phyloP scores from a whole-genome alignment of 2,888 invertebrate species.

The Furcula furcula region DNA sequence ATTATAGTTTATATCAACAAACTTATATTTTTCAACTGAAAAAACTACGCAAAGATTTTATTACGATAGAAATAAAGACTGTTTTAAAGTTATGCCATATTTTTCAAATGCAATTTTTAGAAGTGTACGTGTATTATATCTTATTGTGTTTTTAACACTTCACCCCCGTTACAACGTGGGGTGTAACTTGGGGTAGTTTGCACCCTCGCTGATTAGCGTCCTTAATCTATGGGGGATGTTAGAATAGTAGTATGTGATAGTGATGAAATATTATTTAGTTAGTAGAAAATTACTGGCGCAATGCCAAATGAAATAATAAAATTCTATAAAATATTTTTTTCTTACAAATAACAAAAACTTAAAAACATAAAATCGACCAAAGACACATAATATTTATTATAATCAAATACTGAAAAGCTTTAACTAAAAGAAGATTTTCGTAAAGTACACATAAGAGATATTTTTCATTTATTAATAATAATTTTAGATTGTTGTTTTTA shows the following conservation, averaged over 20 bases:
- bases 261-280: background rate
- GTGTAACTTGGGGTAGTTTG: constrained; percentile 62
- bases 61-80: constrained; percentile 17
- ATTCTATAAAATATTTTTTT: too few species aligned
- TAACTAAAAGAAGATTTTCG: too few species aligned
- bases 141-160: constrained; percentile 80
- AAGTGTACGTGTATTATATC: constrained; percentile 53
- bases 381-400: too few species aligned
- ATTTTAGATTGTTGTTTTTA: too few species aligned
- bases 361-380: too few species aligned
- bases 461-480: too few species aligned
- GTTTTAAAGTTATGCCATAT: constrained; percentile 15
- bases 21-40: background rate
- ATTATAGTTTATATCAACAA: constrained; percentile 42
- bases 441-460: too few species aligned
- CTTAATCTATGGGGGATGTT: constrained; percentile 72
- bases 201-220: constrained; percentile 78
- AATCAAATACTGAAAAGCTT: too few species aligned
- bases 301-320: too few species aligned
- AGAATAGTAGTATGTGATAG: constrained; percentile 44
- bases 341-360: too few species aligned
- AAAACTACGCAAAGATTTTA: constrained; percentile 11
- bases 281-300: background rate
- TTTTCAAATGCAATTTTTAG: constrained; percentile 3
- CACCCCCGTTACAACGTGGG: constrained; percentile 56